These are phyloP conservation scores for Jaculus jaculus DNA, from an alignment of 2,113 vertebrate species.

Conservation along the genomic window DNA sequence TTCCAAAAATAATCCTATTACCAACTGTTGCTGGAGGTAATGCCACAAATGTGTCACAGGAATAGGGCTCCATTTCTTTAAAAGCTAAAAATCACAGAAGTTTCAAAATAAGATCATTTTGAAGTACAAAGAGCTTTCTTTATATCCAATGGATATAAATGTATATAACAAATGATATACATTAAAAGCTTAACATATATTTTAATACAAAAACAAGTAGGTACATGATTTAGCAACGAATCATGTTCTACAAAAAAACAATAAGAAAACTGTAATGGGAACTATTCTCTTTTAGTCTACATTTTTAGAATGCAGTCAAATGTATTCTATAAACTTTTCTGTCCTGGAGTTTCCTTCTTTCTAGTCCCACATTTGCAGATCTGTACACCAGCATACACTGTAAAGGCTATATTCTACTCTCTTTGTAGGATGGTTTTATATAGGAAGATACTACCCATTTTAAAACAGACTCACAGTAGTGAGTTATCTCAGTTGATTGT, in stretches of 20 bases:
- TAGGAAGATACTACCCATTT: not conserved
- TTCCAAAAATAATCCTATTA: conserved; percentile 92
- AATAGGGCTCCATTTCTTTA: conserved; percentile 83
- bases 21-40: conserved; percentile 90
- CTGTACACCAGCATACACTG: not conserved
- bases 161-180: conserved; percentile 3
- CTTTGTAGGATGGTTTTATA: conserved; percentile 26
- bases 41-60: conserved; percentile 97
- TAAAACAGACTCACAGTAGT: conserved; percentile 28
- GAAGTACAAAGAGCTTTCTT: conserved; percentile 32
- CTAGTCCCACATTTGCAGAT: not conserved
- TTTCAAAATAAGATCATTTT: conserved; percentile 53
- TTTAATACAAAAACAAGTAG: not conserved
- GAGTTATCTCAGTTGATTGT: too few species aligned
- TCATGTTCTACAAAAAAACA: not conserved
- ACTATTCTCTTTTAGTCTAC: conserved; percentile 12
- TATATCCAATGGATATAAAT: not conserved
- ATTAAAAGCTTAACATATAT: conserved; percentile 28
- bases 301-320: not conserved
- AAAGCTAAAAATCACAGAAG: conserved; percentile 14
- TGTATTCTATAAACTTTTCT: conserved; percentile 34
- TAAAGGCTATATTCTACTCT: not conserved
- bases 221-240: conserved; percentile 10
- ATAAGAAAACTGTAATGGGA: conserved; percentile 3
- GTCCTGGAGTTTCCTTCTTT: conserved; percentile 1